These are phyloP conservation scores for Platyrinchus mystaceus DNA, from an alignment of 2,797 vertebrate species.

Conservation along the genomic window DNA sequence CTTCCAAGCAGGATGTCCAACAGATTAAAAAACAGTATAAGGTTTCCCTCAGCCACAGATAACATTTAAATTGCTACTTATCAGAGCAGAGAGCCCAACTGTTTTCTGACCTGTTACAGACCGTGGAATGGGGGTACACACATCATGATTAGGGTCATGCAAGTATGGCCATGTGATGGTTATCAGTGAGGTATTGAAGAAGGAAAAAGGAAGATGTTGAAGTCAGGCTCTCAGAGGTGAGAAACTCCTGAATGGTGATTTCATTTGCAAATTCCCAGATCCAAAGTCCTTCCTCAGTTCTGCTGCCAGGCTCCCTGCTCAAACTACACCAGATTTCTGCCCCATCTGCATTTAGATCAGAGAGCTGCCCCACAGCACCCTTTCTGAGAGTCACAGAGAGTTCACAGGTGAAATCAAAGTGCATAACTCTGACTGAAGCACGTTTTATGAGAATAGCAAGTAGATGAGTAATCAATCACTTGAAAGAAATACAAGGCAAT, in stretches of 20 bases:
- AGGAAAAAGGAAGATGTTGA: neutral
- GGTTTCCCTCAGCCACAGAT: neutral
- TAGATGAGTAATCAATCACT: neutral
- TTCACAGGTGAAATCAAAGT: neutral
- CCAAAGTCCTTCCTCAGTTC: neutral
- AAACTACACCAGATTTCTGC: neutral
- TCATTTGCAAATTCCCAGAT: neutral
- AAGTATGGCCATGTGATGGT: neutral
- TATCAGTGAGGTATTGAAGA: neutral
- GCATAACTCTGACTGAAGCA: neutral
- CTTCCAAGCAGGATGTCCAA: constrained; percentile 23
- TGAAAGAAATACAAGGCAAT: constrained; percentile 10
- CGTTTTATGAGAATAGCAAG: neutral
- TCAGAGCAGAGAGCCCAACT: neutral
- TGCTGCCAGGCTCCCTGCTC: neutral
- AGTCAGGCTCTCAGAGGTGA: neutral
- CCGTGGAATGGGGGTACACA: accelerated
- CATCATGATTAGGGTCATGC: accelerated
- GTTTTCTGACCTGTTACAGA: neutral
- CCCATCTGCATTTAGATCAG: neutral
- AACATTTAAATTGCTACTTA: neutral
- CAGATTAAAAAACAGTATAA: neutral
- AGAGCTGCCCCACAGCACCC: neutral
- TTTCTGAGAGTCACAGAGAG: neutral
- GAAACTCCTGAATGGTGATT: neutral